A percentile compares a stretch with the other conserved stretches of the same genome.
phyloP scores from a whole-genome alignment of 2,113 vertebrate species.

The Bubalus kerabau region DNA sequence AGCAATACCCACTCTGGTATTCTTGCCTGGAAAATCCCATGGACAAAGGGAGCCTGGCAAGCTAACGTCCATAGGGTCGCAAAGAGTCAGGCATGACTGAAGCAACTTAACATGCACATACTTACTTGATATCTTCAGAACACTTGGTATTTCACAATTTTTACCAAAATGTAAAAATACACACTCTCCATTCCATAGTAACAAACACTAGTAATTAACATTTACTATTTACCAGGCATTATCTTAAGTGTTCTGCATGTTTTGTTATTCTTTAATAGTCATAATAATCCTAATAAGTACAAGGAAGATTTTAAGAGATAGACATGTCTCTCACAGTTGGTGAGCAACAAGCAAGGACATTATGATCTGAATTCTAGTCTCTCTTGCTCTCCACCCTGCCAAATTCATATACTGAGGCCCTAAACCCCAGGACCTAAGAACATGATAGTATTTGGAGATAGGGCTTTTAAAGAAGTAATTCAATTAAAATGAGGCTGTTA shows the following conservation, averaged over 20 bases:
- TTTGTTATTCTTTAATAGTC: background rate
- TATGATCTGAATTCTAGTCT: background rate
- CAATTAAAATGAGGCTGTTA: background rate
- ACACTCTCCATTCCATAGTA: background rate
- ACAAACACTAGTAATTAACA: background rate
- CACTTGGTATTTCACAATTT: background rate
- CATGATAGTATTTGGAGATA: background rate
- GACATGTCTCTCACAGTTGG: background rate
- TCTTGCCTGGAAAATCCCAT: background rate
- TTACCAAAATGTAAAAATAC: background rate
- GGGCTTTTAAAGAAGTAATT: background rate
- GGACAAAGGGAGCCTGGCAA: background rate
- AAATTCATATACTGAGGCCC: background rate
- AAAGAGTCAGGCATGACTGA: background rate
- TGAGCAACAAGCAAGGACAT: background rate
- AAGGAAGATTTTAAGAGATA: background rate
- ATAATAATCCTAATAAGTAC: background rate
- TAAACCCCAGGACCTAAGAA: background rate
- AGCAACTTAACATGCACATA: background rate
- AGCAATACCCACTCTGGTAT: background rate
- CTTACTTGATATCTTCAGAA: background rate
- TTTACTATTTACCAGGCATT: background rate
- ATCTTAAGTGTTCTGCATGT: background rate
- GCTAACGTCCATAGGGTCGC: fast-evolving
- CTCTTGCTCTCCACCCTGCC: background rate